phyloP scores from a whole-genome alignment of 2,113 vertebrate species.

The Gulo gulo region DNA sequence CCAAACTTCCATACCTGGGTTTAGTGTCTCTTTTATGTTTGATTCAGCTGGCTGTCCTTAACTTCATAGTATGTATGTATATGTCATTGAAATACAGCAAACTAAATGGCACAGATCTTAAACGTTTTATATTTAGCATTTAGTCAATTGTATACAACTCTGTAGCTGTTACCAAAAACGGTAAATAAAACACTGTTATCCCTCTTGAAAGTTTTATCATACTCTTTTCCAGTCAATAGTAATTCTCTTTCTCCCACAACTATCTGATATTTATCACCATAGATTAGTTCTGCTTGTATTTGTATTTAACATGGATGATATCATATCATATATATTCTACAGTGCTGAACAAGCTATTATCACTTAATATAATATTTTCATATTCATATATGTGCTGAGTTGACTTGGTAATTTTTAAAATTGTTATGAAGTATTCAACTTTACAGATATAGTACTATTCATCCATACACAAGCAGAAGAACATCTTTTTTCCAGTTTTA shows the following conservation, averaged over 20 bases:
- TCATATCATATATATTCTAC: background rate
- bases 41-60: background rate
- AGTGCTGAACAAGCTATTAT: too few species aligned
- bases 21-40: background rate
- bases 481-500: background rate
- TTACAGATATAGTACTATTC: background rate
- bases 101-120: background rate
- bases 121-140: background rate
- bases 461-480: background rate
- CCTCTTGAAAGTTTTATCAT: background rate
- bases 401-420: background rate
- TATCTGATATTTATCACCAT: background rate
- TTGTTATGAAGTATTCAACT: background rate
- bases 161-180: background rate
- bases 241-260: background rate
- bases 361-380: background rate
- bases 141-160: background rate
- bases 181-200: background rate
- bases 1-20: rapidly evolving
- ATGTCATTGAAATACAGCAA: background rate
- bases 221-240: background rate
- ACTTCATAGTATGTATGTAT: background rate
- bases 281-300: background rate
- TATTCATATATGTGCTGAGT: background rate
- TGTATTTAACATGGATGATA: background rate